A percentile compares a stretch with the other conserved stretches of the same genome.
Evolutionary conservation across 2,888 invertebrate genomes (phyloP).

Genomic region (Adelphocoris suturalis): DNA sequence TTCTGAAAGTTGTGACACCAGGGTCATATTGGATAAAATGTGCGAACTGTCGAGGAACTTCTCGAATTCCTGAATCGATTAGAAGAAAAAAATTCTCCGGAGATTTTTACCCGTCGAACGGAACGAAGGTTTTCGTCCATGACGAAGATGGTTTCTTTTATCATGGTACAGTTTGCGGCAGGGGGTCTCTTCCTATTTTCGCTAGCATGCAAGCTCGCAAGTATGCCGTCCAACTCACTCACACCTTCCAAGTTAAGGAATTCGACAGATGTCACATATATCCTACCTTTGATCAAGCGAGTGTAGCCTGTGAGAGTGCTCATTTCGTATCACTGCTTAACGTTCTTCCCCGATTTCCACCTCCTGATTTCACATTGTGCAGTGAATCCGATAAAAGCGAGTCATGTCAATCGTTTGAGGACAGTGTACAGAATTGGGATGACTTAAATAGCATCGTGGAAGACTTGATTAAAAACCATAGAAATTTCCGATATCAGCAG

Average conservation of each 20-base stretch:
- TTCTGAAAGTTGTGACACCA: conserved; percentile 8
- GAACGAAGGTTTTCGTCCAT: not conserved
- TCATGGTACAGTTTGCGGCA: conserved; percentile 19
- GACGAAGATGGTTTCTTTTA: conserved; percentile 24
- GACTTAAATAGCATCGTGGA: not conserved
- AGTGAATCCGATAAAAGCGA: not conserved
- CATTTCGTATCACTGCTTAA: not conserved
- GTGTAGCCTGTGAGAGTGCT: not conserved
- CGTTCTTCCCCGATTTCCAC: not conserved
- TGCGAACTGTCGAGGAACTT: not conserved
- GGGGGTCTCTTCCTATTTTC: not conserved
- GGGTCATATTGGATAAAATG: conserved; percentile 37
- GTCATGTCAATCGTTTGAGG: not conserved
- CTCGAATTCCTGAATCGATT: not conserved
- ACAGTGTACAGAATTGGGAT: not conserved
- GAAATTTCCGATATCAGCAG: not conserved
- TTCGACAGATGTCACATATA: not conserved
- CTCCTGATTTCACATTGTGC: not conserved
- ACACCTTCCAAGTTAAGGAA: conserved; percentile 9
- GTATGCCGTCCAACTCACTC: conserved; percentile 10
- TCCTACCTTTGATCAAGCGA: not conserved
- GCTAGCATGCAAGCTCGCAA: conserved; percentile 6
- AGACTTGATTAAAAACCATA: not conserved
- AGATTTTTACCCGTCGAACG: not conserved
- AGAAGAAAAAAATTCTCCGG: not conserved